Conservation (phyloP, 2,888 invertebrate species). For the Ceriagrion tenellum region DNA sequence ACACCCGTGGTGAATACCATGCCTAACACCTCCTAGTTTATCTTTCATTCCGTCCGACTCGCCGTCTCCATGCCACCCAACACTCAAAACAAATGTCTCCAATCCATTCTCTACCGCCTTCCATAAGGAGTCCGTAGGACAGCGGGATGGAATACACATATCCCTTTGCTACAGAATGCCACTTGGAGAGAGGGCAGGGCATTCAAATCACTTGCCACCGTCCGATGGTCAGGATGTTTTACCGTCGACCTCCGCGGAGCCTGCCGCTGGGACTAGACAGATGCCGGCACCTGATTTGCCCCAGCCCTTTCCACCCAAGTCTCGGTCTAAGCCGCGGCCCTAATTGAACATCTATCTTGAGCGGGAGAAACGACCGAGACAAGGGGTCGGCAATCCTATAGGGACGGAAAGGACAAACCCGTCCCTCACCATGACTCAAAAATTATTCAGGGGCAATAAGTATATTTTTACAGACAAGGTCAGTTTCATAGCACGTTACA, state of each 20-base stretch:
- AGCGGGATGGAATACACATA: background rate
- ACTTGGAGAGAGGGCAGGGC: background rate
- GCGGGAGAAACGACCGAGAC: background rate
- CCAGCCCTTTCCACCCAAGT: background rate
- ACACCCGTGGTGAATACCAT: too few relatives aligned
- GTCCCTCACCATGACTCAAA: too few relatives aligned
- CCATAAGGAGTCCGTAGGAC: background rate
- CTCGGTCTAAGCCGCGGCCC: background rate
- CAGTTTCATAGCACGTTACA: too few relatives aligned
- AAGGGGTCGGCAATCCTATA: too few relatives aligned
- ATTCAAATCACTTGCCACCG: background rate
- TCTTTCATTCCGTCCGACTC: background rate
- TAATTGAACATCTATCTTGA: constrained; percentile 18
- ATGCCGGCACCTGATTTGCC: background rate
- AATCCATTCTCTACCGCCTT: too few relatives aligned
- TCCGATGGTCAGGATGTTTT: background rate
- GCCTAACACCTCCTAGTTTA: background rate
- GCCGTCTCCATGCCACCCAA: background rate
- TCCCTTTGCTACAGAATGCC: background rate
- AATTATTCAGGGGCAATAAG: too few relatives aligned
- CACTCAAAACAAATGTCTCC: background rate
- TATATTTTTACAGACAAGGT: too few relatives aligned
- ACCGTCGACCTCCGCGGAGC: background rate
- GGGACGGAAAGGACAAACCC: too few relatives aligned
- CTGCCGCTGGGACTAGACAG: background rate